Evolutionary conservation across 2,888 invertebrate genomes (phyloP).

Genomic region (Creontiades dilutus): DNA sequence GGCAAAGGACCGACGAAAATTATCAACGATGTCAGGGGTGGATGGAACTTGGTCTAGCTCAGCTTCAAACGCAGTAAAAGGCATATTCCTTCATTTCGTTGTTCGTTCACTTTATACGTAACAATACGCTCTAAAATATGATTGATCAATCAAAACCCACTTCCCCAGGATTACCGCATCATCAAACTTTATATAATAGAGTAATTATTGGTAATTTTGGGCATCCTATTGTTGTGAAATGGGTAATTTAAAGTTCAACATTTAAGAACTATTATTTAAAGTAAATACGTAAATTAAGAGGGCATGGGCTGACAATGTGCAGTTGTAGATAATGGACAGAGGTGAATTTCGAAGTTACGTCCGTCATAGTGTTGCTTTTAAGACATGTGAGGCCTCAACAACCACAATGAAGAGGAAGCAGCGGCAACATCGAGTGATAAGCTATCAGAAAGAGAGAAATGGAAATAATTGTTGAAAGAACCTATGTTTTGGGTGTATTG

Average conservation of each 20-base stretch:
- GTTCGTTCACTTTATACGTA: too few relatives aligned
- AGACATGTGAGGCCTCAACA: background rate
- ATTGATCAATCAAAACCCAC: too few relatives aligned
- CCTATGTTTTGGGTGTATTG: background rate
- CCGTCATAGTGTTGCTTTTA: background rate
- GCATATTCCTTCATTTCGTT: too few relatives aligned
- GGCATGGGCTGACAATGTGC: background rate
- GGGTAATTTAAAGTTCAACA: too few relatives aligned
- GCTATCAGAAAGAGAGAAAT: slow-evolving; percentile 11
- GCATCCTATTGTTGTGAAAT: too few relatives aligned
- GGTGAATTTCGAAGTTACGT: background rate
- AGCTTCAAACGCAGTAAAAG: background rate
- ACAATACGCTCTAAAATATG: too few relatives aligned
- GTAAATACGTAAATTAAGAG: too few relatives aligned
- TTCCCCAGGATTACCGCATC: too few relatives aligned
- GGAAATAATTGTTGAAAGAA: background rate
- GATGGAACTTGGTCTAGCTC: slow-evolving; percentile 29
- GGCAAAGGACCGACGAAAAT: background rate
- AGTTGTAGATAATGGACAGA: too few relatives aligned
- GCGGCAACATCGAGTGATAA: background rate
- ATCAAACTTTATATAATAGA: too few relatives aligned
- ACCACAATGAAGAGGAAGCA: background rate
- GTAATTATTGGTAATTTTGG: too few relatives aligned
- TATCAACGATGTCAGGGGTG: slow-evolving; percentile 15
- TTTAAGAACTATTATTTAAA: too few relatives aligned